Percentiles rank a stretch among this genome's conserved stretches.
Evolutionary conservation across 2,888 invertebrate genomes (phyloP).

Genomic region (Uropetala carovei): DNA sequence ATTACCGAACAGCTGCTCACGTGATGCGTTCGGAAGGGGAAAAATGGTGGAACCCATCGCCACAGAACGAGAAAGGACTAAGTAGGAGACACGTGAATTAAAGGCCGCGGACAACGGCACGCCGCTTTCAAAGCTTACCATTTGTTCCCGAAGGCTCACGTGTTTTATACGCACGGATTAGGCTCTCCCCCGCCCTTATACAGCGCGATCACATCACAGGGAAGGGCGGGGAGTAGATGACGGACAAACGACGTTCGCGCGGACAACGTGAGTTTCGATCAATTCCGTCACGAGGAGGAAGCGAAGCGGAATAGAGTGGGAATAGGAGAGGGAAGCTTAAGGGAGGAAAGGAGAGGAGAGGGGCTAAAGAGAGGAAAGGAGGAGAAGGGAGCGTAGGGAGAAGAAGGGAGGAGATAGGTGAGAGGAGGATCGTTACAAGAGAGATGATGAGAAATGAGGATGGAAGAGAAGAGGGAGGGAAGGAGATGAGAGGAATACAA

Average conservation of each 20-base stretch:
- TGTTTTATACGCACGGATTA: not conserved
- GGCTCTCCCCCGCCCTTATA: too few species aligned
- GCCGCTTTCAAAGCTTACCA: not conserved
- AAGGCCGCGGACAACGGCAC: not conserved
- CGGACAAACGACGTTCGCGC: not conserved
- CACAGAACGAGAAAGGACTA: not conserved
- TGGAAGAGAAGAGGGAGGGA: not conserved
- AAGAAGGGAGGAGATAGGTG: not conserved
- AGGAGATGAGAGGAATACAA: not conserved
- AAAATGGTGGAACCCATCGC: not conserved
- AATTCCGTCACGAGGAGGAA: not conserved
- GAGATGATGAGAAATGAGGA: not conserved
- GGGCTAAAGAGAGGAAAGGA: not conserved
- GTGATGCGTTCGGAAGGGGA: not conserved
- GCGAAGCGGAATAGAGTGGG: too few species aligned
- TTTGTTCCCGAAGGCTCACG: not conserved
- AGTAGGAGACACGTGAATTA: not conserved
- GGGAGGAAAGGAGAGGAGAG: not conserved
- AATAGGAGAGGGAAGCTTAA: not conserved
- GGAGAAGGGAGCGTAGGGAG: not conserved
- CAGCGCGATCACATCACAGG: not conserved
- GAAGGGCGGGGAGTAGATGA: not conserved
- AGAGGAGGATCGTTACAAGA: not conserved
- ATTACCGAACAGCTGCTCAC: not conserved
- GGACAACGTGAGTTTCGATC: not conserved